Base-by-base conservation (phyloP, 1,140 invertebrate species). In the Coptotermes formosanus region DNA sequence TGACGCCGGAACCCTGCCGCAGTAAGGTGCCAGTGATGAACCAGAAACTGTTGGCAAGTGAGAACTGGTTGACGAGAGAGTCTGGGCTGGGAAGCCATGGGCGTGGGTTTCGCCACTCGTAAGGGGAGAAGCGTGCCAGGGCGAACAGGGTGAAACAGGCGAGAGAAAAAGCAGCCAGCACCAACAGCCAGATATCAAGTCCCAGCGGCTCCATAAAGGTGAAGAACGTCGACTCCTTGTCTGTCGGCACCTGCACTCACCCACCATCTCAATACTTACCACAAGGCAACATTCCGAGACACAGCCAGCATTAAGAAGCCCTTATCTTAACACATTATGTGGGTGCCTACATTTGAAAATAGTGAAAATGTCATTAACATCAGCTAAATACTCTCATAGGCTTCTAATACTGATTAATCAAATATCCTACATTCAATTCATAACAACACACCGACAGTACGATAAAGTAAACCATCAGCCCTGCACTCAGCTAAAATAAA, bases 11-110 rank as follows among this genome's bases (percentile, higher is more conserved):
- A 16, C 93, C 93, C 91, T 94, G 93, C 82, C 93, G 91, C 87
- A 94, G 92, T 85, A 94, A 91, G 44, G 92, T 93, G 12, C 93
- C 94, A 38, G 93, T 93, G n/a, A 93, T 93, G 89, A 94, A 94
- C 94, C 94, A 95, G 69, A 94, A 90, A 89, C 92, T 93, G 89
- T 95, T 94, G 43, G 92, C 90, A 44, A 94, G 89, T 25, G 92
- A 92, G 87, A 94, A 94, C 88, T 93, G 92, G 88, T 94, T 94
- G 88, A 93, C 93, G 14, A 94, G 91, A 21, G 25, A 44, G 6
- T 69, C 38, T n/a, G 83, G 52, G 2, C 44, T 75, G 23, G 52
- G 52, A 43, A 48, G 81, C 85, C 92, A 93, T 0, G 93, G 93
- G 88, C 93, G 91, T 11, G 92, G 92, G 88, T 92, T 92, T 81